Base-by-base conservation (phyloP, 2,797 vertebrate species). In the Neopelma chrysocephalum region DNA sequence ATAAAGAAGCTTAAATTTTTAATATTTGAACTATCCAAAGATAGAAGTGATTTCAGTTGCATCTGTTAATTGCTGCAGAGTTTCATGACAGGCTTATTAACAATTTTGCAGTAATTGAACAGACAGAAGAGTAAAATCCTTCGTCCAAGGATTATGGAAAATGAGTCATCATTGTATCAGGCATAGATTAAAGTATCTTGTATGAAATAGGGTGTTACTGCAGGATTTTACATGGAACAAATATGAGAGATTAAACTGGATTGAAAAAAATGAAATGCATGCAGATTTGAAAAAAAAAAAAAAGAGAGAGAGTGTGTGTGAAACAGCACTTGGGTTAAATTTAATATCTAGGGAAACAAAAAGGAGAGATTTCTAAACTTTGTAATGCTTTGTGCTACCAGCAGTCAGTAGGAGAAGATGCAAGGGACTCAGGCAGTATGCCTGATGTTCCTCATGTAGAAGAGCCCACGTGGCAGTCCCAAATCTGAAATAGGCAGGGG, bases 371-470 rank as follows among this genome's bases (percentile, higher is more conserved):
- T 69, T 17, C 21, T 81, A 29, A 65, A 26, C 15, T 62, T 29
- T 11, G 23, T 64, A 25, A 23, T 1, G 7, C 40, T 80, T 58
- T 60, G 36, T 83, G 43, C 64, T 42, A 3, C 31, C 32, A 32
- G 60, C 11, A 27, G 12, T 31, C 4, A 3, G 48, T 6, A 42
- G 42, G 38, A 50, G 62, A 69, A 54, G 45, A 9, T 10, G 16
- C 0, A 7, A 40, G 56, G 32, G 54, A 6, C 34, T 20, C 0
- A 0, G 51, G 34, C 57, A 22, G 15, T 2, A 3, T 27, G 27
- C 12, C 15, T 40, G 38, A 9, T 43, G 27, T 5, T 65, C 7
- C 36, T 51, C 1, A 2, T 1, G 4, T 25, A 34, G 38, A 51
- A 62, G 6, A 25, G 32, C 13, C 26, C 3, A 2, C 1, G 2